Evolutionary conservation across 2,797 vertebrate genomes (phyloP), one percentile per base, ranked within the genome.

Genomic region (Oophaga sylvatica): DNA sequence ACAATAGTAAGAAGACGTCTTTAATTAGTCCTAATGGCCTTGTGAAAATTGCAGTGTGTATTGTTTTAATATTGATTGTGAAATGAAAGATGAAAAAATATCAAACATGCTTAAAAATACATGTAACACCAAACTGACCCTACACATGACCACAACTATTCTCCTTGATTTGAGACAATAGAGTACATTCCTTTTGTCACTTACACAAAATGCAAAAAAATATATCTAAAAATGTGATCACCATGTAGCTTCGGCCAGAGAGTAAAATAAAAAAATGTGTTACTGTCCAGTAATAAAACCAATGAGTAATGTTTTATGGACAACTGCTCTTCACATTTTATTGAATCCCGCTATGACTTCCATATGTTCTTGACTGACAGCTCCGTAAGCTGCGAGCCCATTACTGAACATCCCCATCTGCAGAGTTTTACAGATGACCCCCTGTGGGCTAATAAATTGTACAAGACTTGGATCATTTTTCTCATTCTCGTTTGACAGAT

Each of bases 401-500:
- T 76, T 19, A 35, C 22, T n/a, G 70, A 17, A 16, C n/a, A 20
- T 26, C 19, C 19, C 19, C 17, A 73, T 35, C 56, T 31, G n/a
- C 53, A 75, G 57, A 73, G 56, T 29, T 31, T 59, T 57, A 59
- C 1, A 5, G 22, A 62, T 63, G 31, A 29, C 65, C 57, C 20
- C 80, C 26, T 22, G 35, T 41, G 45, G 26, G 81, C 26, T 77
- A 15, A 83, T 78, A 83, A 77, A 87, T 78, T 9, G 31, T 17
- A 56, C 4, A 8, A 73, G 56, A 35, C 35, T 59, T 59, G 67
- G 45, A 68, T 82, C 35, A 76, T 76, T 59, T 77, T 65, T 78
- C 71, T 41, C n/a, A 10, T 45, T 67, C 56, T 22, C 53, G 29
- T 77, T 53, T 83, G 86, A 65, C 86, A 77, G 60, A 70, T 80